Conservation (phyloP, 2,888 invertebrate species). For the Tryphoninae sp. region DNA sequence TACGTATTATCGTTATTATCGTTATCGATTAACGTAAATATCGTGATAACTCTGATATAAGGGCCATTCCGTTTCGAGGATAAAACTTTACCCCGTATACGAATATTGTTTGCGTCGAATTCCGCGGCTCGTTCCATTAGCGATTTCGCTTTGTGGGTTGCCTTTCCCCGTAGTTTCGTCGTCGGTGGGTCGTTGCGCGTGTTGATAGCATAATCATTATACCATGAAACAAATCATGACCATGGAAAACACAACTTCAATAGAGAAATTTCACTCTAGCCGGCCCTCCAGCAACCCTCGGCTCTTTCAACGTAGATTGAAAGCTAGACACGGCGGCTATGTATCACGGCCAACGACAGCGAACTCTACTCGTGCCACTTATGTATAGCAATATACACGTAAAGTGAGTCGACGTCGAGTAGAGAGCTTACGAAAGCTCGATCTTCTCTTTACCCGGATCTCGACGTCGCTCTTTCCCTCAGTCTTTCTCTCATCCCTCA, state of each 20-base stretch:
- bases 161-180: no score
- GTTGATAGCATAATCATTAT: neutral
- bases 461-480: conserved; percentile 3
- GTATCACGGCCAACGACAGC: conserved; percentile 20
- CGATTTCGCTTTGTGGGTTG: no score
- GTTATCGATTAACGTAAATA: conserved; percentile 41
- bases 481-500: no score
- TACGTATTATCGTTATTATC: conserved; percentile 21
- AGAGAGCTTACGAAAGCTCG: conserved; percentile 38
- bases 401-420: conserved; percentile 35
- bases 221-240: conserved; percentile 5
- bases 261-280: conserved; percentile 13
- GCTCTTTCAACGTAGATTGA: neutral
- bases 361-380: neutral
- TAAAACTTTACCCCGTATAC: neutral
- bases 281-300: neutral
- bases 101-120: no score
- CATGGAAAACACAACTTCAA: conserved; percentile 30
- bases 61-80: neutral
- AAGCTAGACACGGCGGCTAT: conserved; percentile 14
- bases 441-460: conserved; percentile 40
- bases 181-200: neutral
- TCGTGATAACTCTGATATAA: conserved; percentile 9
- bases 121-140: no score
- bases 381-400: conserved; percentile 15